Evolutionary conservation across 2,797 vertebrate species (phyloP).

Genomic region (Intellagama lesueurii): DNA sequence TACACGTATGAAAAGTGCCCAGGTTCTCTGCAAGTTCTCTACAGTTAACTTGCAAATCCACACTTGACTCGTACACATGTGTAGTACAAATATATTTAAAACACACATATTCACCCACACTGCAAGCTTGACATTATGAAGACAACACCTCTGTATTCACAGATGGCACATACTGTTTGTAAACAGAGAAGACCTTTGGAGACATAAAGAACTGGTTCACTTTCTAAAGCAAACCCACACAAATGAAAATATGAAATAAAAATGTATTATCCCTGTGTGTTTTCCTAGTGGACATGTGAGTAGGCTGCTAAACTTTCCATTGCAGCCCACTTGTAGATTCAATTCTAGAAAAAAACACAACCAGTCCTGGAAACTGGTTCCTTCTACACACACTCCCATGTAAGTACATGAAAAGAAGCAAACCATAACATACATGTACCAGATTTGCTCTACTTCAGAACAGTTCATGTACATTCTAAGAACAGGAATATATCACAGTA

Average conservation of each 20-base stretch:
- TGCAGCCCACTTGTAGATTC: not conserved
- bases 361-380: not conserved
- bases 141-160: not conserved
- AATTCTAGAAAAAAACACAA: not conserved
- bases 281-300: not conserved
- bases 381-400: too few species aligned
- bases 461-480: not conserved
- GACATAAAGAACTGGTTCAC: not conserved
- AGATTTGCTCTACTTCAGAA: not conserved
- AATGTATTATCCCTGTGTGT: not conserved
- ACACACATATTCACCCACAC: not conserved
- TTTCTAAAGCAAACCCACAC: not conserved
- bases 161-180: not conserved
- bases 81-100: not conserved
- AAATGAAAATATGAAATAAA: not conserved
- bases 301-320: not conserved
- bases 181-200: not conserved
- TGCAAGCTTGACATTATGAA: slow-evolving; percentile 8
- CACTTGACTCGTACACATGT: not conserved
- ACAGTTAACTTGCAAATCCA: not conserved
- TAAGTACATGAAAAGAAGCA: too few species aligned
- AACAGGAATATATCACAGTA: not conserved
- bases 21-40: not conserved
- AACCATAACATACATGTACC: too few species aligned
- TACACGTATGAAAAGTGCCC: not conserved